Evolutionary conservation across 2,797 vertebrate genomes (phyloP).

Genomic region (Pygocentrus nattereri): DNA sequence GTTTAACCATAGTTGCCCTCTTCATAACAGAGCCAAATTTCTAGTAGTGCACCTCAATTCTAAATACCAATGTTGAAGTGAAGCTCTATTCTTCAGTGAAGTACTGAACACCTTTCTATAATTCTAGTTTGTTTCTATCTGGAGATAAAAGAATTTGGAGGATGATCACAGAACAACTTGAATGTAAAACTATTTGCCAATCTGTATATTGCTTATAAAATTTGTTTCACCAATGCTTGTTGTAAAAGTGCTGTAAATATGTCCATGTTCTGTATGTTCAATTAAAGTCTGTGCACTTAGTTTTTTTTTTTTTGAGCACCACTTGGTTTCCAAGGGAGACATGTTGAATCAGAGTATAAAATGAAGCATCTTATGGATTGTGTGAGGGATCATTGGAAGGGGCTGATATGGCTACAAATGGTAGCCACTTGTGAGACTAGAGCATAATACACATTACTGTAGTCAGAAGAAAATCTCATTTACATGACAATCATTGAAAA

Average conservation of each 20-base stretch:
- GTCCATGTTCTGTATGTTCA: constrained; percentile 34
- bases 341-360: too few species aligned
- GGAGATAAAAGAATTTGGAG: constrained; percentile 9
- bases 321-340: not conserved
- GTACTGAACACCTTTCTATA: constrained; percentile 20
- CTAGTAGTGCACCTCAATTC: constrained; percentile 43
- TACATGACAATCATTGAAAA: too few species aligned
- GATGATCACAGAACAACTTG: constrained; percentile 46
- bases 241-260: constrained; percentile 57
- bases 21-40: constrained; percentile 10
- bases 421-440: too few species aligned
- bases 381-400: too few species aligned
- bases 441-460: too few species aligned
- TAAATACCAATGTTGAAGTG: constrained; percentile 22
- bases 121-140: constrained; percentile 20
- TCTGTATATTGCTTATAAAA: constrained; percentile 26
- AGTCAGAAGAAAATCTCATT: too few species aligned
- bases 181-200: constrained; percentile 52
- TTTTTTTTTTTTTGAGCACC: not conserved
- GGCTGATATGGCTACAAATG: too few species aligned
- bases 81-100: constrained; percentile 19
- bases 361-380: too few species aligned
- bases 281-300: constrained; percentile 51
- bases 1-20: constrained; percentile 32
- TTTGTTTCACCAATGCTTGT: constrained; percentile 40